phyloP scores from a whole-genome alignment of 2,888 invertebrate genomes.

The Coleophora deauratella region DNA sequence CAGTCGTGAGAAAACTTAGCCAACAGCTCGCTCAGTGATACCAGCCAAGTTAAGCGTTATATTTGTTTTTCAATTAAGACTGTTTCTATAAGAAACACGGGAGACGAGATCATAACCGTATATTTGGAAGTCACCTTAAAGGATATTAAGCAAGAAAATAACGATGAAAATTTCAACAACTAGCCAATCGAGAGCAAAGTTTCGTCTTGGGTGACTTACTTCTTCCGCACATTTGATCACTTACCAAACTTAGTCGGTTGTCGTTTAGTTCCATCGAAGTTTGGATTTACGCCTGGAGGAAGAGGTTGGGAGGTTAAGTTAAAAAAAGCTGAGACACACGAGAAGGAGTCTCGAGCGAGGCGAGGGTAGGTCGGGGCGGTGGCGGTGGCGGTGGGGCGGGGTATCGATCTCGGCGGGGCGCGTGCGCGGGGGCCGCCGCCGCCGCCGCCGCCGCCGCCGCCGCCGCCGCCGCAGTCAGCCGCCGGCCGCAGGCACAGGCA shows the following conservation, averaged over 20 bases:
- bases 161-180: no score
- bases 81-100: no score
- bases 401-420: constrained; percentile 67
- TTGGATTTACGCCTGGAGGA: constrained; percentile 26
- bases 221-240: constrained; percentile 21
- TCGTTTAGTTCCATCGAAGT: constrained; percentile 27
- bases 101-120: no score
- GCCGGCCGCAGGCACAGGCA: constrained; percentile 49
- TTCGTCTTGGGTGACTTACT: not conserved
- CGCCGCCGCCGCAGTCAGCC: constrained; percentile 56
- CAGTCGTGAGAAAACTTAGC: not conserved
- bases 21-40: no score
- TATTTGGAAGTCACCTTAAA: no score
- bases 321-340: constrained; percentile 40
- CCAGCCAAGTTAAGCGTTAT: not conserved
- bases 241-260: constrained; percentile 19
- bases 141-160: no score
- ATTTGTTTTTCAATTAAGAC: no score
- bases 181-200: not conserved
- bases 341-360: constrained; percentile 31
- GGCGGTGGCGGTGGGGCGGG: constrained; percentile 56
- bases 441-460: constrained; percentile 39
- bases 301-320: constrained; percentile 27
- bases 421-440: constrained; percentile 53
- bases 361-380: constrained; percentile 26